These are phyloP conservation scores for Etheostoma cragini DNA, from an alignment of 2,113 vertebrate genomes.

Conservation along the genomic window DNA sequence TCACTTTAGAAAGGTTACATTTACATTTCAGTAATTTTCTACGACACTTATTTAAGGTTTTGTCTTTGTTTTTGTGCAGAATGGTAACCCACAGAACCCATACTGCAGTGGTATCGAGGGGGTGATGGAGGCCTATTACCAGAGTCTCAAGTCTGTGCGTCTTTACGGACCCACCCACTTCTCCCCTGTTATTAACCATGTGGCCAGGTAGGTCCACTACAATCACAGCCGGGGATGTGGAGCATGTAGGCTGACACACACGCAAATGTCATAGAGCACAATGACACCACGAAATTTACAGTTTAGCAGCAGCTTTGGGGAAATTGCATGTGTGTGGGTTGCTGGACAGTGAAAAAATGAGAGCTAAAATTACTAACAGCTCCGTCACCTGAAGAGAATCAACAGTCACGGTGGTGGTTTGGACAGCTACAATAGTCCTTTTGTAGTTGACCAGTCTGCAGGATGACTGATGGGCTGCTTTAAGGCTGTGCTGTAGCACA, in stretches of 20 bases:
- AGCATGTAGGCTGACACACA: constrained; percentile 13
- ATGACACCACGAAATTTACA: not conserved
- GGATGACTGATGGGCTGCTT: constrained; percentile 11
- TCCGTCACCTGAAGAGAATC: constrained; percentile 9
- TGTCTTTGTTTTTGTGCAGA: constrained; percentile 80
- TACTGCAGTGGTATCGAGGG: constrained; percentile 96
- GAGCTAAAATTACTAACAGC: constrained; percentile 26
- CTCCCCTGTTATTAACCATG: constrained; percentile 97
- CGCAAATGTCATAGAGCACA: not conserved
- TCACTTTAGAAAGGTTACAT: not conserved
- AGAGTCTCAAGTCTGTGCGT: constrained; percentile 94
- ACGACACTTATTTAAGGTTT: not conserved
- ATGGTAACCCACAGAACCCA: constrained; percentile 96
- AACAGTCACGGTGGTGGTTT: not conserved
- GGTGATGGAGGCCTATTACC: constrained; percentile 96
- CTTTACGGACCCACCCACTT: constrained; percentile 97
- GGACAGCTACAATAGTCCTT: not conserved
- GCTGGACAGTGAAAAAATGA: not conserved
- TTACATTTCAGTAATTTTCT: not conserved
- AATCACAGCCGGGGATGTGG: constrained; percentile 19
- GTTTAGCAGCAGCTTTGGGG: not conserved
- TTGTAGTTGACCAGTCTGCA: not conserved
- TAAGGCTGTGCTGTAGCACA: not conserved
- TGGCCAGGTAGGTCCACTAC: constrained; percentile 88
- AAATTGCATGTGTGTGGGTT: not conserved